phyloP scores from a whole-genome alignment of 2,113 vertebrate genomes.

The Lonchura striata region DNA sequence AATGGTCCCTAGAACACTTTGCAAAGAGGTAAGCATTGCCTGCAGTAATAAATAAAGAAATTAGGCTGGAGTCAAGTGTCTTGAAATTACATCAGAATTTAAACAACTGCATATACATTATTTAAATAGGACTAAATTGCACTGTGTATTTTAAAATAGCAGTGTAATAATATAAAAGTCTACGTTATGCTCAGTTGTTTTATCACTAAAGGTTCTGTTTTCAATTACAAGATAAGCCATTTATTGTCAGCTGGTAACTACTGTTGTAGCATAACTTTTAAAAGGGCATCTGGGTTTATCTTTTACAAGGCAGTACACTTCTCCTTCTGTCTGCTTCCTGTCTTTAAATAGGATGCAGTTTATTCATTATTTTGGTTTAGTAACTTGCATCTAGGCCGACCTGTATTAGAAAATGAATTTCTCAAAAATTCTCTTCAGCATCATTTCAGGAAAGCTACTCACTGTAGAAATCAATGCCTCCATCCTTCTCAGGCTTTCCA shows the following conservation, averaged over 20 bases:
- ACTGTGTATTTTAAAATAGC: background rate
- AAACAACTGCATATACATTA: background rate
- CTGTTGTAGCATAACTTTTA: background rate
- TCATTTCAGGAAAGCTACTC: background rate
- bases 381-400: background rate
- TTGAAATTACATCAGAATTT: background rate
- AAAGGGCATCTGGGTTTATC: background rate
- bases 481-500: background rate
- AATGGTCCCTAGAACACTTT: constrained; percentile 86
- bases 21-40: constrained; percentile 86
- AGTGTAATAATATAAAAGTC: background rate
- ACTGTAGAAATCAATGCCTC: background rate
- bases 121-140: background rate
- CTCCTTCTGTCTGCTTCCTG: background rate
- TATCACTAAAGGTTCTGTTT: background rate
- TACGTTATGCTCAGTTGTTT: background rate
- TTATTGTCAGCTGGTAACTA: background rate
- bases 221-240: background rate
- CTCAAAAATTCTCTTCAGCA: background rate
- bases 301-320: background rate
- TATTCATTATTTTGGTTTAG: background rate
- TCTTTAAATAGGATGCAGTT: background rate
- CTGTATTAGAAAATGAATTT: background rate
- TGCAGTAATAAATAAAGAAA: background rate
- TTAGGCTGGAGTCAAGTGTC: background rate